Percentiles rank a stretch among this genome's conserved stretches.
phyloP scores from a whole-genome alignment of 2,113 vertebrate species.

The Epinephelus fuscoguttatus region DNA sequence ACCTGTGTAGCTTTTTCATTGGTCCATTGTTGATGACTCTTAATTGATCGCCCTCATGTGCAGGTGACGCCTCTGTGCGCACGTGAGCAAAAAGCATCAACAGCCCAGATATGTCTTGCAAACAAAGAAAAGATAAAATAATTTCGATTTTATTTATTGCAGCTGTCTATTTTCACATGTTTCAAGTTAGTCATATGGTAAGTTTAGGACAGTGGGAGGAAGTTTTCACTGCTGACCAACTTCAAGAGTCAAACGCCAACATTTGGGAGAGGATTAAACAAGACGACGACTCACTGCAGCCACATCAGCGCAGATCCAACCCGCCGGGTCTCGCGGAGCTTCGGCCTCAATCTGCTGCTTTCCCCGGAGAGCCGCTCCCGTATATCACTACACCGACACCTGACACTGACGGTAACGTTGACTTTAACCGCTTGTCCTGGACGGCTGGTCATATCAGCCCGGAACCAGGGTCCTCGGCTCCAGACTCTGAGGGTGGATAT shows the following conservation, averaged over 20 bases:
- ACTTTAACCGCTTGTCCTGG: slow-evolving; percentile 18
- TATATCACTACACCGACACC: too few species aligned
- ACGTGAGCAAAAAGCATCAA: slow-evolving; percentile 30
- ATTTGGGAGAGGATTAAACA: neutral
- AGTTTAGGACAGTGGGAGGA: slow-evolving; percentile 25
- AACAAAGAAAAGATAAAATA: slow-evolving; percentile 30
- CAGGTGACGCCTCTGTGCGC: slow-evolving; percentile 19
- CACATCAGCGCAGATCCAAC: neutral
- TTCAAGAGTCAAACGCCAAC: neutral
- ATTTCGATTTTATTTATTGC: slow-evolving; percentile 49
- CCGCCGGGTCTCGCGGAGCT: neutral
- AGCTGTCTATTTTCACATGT: slow-evolving; percentile 5
- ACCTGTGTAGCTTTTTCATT: slow-evolving; percentile 41
- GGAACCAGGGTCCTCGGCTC: neutral
- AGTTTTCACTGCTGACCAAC: neutral
- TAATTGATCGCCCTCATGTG: slow-evolving; percentile 33
- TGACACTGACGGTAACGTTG: neutral
- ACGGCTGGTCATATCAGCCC: slow-evolving; percentile 17
- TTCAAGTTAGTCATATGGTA: slow-evolving; percentile 30
- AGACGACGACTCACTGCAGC: neutral
- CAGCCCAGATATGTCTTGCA: slow-evolving; percentile 72
- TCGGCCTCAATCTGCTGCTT: neutral
- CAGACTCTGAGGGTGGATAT: slow-evolving; percentile 28
- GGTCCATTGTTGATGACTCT: slow-evolving; percentile 49
- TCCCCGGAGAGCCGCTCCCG: neutral